Base-by-base conservation (phyloP, 2,888 invertebrate species). In the Arrhopalites spinosus region DNA sequence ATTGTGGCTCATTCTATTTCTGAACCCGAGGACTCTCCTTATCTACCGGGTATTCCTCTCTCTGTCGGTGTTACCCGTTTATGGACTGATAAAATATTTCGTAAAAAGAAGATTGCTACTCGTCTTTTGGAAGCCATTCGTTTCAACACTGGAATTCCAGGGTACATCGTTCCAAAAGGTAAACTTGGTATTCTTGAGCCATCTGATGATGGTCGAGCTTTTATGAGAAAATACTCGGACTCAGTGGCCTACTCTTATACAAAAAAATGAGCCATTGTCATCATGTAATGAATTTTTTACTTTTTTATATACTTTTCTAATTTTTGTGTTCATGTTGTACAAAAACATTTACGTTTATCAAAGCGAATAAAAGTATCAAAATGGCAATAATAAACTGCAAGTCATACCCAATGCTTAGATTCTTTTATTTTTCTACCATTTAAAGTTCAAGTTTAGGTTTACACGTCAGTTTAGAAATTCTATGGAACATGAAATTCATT, bases 231-330 rank as follows among this genome's bases (percentile, higher is more conserved):
- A 27, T 82, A 78, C 73, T 78, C 81, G 11, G 72, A 77, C 20
- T 61, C 69, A 2, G 25, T 20, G 17, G 81, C 79, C 13, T 67
- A 59, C 13, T 66, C 69, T 15, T 82, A 82, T 36, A 77, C 79
- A 1, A 80, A 81, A 76, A 77, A 84, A 98, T 98, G 98, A n/a
- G 25, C 68, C 36, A n/a, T n/a, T n/a, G n/a, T n/a, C n/a, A n/a
- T n/a, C n/a, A n/a, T n/a, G n/a, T n/a, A n/a, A n/a, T n/a, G n/a
- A n/a, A n/a, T n/a, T n/a, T n/a, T n/a, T n/a, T n/a, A n/a, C n/a
- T n/a, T n/a, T n/a, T n/a, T n/a, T n/a, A n/a, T n/a, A n/a, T n/a
- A n/a, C n/a, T n/a, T n/a, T n/a, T n/a, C n/a, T n/a, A n/a, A n/a
- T n/a, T n/a, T n/a, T n/a, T n/a, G n/a, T n/a, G n/a, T n/a, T n/a